A percentile compares a stretch with the other conserved stretches of the same genome.
Conservation (phyloP, 2,113 vertebrate species). For the Fregetta grallaria region DNA sequence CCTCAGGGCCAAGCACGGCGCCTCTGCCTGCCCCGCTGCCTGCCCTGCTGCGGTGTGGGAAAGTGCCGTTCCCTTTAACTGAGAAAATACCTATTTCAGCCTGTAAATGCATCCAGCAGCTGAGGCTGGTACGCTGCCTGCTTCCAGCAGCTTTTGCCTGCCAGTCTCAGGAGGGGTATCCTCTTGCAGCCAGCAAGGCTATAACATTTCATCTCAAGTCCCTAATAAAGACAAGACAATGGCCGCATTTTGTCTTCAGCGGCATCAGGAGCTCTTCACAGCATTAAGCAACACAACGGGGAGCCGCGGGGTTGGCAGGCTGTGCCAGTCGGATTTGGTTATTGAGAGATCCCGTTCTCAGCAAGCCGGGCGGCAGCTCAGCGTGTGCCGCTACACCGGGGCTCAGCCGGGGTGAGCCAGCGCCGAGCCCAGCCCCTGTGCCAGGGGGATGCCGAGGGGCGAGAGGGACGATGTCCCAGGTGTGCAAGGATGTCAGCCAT, state of each 20-base stretch:
- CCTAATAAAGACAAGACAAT: neutral
- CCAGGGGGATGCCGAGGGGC: fast-evolving
- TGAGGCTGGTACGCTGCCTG: neutral
- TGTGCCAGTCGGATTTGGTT: neutral
- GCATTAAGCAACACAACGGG: neutral
- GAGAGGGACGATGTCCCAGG: fast-evolving
- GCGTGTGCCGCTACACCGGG: fast-evolving
- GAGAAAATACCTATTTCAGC: neutral
- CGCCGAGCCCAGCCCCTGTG: neutral
- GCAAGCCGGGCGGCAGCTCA: neutral
- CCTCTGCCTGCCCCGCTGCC: neutral
- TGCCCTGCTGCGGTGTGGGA: too few relatives aligned
- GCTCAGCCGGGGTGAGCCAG: neutral
- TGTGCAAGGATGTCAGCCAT: fast-evolving
- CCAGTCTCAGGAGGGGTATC: neutral
- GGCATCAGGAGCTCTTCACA: neutral
- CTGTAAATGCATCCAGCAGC: neutral
- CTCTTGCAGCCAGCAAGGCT: neutral
- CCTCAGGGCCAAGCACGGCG: neutral
- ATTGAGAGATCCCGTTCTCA: neutral
- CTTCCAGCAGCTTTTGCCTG: neutral
- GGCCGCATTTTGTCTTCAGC: neutral
- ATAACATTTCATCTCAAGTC: neutral
- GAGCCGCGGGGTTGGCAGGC: neutral
- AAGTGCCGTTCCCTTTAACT: neutral